phyloP scores from a whole-genome alignment of 2,888 invertebrate genomes.

The Sarcophaga variegata region DNA sequence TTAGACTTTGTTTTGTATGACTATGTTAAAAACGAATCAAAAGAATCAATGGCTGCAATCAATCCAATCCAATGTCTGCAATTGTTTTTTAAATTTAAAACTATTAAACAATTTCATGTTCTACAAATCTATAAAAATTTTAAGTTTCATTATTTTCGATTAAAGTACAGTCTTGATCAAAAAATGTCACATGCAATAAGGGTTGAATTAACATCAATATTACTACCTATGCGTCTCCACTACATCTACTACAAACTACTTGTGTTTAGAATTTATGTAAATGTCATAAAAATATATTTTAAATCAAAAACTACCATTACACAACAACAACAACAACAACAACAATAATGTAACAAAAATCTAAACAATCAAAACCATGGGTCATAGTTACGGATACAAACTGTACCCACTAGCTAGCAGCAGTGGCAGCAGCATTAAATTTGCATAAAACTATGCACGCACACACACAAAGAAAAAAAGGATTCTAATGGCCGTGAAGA shows the following conservation, averaged over 20 bases:
- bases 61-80: no score
- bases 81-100: no score
- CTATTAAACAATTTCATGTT: no score
- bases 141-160: neutral
- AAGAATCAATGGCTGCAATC: no score
- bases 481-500: constrained; percentile 61
- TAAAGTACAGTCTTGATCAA: constrained; percentile 37
- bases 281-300: constrained; percentile 58
- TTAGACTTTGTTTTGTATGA: no score
- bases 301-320: constrained; percentile 72
- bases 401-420: constrained; percentile 35
- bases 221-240: neutral
- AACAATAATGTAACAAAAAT: constrained; percentile 74
- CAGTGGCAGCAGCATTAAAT: constrained; percentile 34
- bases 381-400: constrained; percentile 62
- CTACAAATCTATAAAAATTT: no score
- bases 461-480: constrained; percentile 17
- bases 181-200: constrained; percentile 13
- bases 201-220: constrained; percentile 8
- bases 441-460: constrained; percentile 43
- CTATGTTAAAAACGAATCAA: no score
- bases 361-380: constrained; percentile 77
- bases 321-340: constrained; percentile 8
- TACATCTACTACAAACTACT: neutral
- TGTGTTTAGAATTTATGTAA: constrained; percentile 39